Evolutionary conservation across 2,797 vertebrate species (phyloP).

Genomic region (Bovichtus diacanthus): DNA sequence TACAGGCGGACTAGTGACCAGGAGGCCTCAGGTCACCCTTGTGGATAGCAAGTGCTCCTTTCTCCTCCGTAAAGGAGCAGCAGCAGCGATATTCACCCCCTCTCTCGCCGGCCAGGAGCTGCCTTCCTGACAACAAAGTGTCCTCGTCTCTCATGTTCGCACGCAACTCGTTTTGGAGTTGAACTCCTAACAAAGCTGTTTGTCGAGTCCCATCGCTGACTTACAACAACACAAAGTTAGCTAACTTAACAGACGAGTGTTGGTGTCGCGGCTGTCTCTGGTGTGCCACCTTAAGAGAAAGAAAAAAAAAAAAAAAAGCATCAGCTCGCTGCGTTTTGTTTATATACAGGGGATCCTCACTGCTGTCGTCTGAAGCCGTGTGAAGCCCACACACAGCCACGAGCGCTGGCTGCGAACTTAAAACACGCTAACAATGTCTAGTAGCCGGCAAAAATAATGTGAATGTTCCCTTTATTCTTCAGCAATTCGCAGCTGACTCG

Average conservation of each 20-base stretch:
- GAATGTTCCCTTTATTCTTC: neutral
- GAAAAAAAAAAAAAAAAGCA: constrained; percentile 34
- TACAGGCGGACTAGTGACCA: constrained; percentile 35
- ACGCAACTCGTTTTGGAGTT: constrained; percentile 55
- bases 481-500: constrained; percentile 1
- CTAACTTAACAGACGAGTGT: constrained; percentile 22
- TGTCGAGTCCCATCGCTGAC: constrained; percentile 53
- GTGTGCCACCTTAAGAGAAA: constrained; percentile 80
- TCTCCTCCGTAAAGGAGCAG: constrained; percentile 75
- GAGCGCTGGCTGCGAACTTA: neutral
- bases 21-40: constrained; percentile 67
- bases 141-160: constrained; percentile 83
- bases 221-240: constrained; percentile 19
- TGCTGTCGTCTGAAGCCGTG: constrained; percentile 31
- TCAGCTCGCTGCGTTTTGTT: constrained; percentile 76
- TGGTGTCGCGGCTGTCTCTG: constrained; percentile 21
- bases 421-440: neutral
- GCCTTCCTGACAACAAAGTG: constrained; percentile 78
- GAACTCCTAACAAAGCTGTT: constrained; percentile 50
- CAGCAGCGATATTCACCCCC: constrained; percentile 77
- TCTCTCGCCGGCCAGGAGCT: constrained; percentile 84
- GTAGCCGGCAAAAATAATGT: fast-evolving
- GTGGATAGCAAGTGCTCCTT: constrained; percentile 53
- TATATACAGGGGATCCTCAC: constrained; percentile 62
- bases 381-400: neutral